Base-by-base conservation (phyloP, 2,888 invertebrate genomes). In the Epicampocera succincta region DNA sequence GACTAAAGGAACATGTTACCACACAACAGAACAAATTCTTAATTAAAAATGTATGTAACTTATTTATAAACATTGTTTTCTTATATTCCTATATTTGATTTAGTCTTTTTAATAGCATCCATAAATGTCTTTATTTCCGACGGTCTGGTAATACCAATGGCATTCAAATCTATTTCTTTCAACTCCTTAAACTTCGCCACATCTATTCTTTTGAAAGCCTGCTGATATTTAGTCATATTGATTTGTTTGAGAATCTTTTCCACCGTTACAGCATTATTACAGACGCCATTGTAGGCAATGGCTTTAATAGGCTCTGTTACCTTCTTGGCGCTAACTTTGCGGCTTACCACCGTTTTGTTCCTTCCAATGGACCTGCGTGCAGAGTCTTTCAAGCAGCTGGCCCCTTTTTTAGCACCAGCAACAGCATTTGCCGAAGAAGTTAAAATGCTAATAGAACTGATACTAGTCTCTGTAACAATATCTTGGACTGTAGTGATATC, bases 141-240 rank as follows among this genome's bases (percentile, higher is more conserved):
- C 1, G 58, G 46, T 17, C 74, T 46, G 1, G 82, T 78, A 13
- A 82, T 82, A 17, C 77, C 82, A 19, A 82, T 46, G 13, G 82
- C 82, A 44, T 78, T 74, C n/a, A 78, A 52, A 78, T 82, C 81
- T 2, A 77, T 52, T 65, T 69, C 77, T 5, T 25, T 68, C 44
- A 81, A 52, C 3, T 73, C 56, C 15, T 56, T 73, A 40, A 81
- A 81, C 46, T 65, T 81, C 3, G 33, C 6, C 6, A 81, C 44
- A 52, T 77, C 52, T 0, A 66, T 73, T 52, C 74, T 81, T 63
- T 46, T 63, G 48, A 81, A 81, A 1, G 17, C 9, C 8, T 73
- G 40, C 0, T 50, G 19, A 40, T 81, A 81, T 68, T 77, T 81
- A 42, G 42, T 58, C 81, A 82, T 82, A 17, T 82, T 77, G 3